Percentiles rank a stretch among this genome's conserved stretches.
phyloP scores from a whole-genome alignment of 2,113 vertebrate species.

The Ardeotis arabs region DNA sequence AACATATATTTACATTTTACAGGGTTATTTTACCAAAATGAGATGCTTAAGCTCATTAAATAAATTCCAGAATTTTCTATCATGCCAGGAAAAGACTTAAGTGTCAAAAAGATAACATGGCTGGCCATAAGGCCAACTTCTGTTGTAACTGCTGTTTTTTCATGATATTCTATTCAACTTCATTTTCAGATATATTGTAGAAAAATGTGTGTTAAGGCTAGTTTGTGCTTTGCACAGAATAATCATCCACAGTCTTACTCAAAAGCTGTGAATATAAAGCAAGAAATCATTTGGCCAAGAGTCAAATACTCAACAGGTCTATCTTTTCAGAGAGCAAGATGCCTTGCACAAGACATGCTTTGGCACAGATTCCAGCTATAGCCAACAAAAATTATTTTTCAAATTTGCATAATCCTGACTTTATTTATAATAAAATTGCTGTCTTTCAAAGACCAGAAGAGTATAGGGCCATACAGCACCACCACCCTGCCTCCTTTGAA shows the following conservation, averaged over 20 bases:
- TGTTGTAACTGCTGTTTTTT: constrained; percentile 48
- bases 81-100: constrained; percentile 8
- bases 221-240: constrained; percentile 37
- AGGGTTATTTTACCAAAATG: constrained; percentile 35
- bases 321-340: constrained; percentile 6
- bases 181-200: constrained; percentile 15
- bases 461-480: background rate
- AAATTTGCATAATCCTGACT: background rate
- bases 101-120: constrained; percentile 18
- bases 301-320: constrained; percentile 52
- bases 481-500: background rate
- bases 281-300: constrained; percentile 56
- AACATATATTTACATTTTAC: constrained; percentile 11
- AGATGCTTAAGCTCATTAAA: constrained; percentile 40
- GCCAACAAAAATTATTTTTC: background rate
- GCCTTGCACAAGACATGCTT: constrained; percentile 8
- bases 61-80: constrained; percentile 44
- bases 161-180: constrained; percentile 9
- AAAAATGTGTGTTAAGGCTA: background rate
- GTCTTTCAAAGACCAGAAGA: background rate
- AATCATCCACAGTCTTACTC: constrained; percentile 29
- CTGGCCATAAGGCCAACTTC: constrained; percentile 53
- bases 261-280: constrained; percentile 59
- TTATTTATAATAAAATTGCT: background rate
- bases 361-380: background rate